phyloP scores from a whole-genome alignment of 1,140 invertebrate genomes.

The Catajapyx aquilonaris region DNA sequence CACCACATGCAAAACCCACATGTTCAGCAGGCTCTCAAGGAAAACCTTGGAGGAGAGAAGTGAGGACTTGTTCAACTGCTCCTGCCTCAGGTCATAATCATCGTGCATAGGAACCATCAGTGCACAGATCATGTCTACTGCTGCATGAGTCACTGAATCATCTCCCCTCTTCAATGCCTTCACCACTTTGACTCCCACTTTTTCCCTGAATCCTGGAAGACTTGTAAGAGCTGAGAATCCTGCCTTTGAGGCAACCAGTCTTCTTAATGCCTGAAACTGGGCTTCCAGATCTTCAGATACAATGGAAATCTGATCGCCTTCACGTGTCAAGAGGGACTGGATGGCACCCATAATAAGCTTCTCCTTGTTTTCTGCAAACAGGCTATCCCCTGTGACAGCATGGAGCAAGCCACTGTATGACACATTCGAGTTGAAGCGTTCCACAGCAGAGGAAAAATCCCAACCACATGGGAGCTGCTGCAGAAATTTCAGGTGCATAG shows the following conservation, averaged over 20 bases:
- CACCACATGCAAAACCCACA: conserved; percentile 90
- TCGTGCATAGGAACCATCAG: conserved; percentile 98
- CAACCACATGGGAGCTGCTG: conserved; percentile 40
- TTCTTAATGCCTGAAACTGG: conserved; percentile 81
- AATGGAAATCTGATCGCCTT: conserved; percentile 36
- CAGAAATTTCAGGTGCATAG: conserved; percentile 61
- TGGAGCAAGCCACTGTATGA: conserved; percentile 93
- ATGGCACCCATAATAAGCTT: conserved; percentile 72
- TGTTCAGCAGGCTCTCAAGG: conserved; percentile 77
- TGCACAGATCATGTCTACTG: conserved; percentile 90
- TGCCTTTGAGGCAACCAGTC: conserved; percentile 89
- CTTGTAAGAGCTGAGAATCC: conserved; percentile 92
- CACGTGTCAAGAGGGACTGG: conserved; percentile 47
- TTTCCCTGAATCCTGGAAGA: conserved; percentile 81
- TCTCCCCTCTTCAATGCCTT: conserved; percentile 73
- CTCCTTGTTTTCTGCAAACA: conserved; percentile 98
- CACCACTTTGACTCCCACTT: conserved; percentile 76
- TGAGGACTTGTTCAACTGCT: conserved; percentile 94
- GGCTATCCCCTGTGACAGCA: conserved; percentile 81
- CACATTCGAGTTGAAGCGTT: conserved; percentile 91
- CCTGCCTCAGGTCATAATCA: conserved; percentile 80
- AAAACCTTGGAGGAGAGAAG: conserved; percentile 81
- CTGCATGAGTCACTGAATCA: conserved; percentile 80
- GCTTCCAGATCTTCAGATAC: conserved; percentile 54
- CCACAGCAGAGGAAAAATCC: conserved; percentile 35